Percentiles rank a stretch among this genome's conserved stretches.
Conservation (phyloP, 2,797 vertebrate species). For the Hephaestus fuliginosus region DNA sequence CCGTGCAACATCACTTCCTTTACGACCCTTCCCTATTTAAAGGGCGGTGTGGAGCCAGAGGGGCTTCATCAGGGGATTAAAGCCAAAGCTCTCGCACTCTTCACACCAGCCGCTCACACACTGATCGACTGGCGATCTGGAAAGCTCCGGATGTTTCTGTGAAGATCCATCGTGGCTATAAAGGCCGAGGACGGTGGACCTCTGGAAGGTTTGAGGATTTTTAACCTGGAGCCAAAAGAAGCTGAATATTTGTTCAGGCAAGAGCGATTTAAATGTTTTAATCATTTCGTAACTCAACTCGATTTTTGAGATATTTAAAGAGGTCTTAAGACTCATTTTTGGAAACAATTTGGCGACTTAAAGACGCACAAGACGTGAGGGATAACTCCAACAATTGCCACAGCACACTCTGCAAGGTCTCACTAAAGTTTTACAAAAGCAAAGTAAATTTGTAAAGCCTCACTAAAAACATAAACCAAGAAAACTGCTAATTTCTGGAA, state of each 20-base stretch:
- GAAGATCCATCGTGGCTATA: conserved; percentile 6
- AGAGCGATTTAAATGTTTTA: not conserved
- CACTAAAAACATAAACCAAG: not conserved
- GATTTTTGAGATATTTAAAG: not conserved
- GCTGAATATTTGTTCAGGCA: not conserved
- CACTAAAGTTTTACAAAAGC: not conserved
- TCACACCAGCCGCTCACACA: conserved; percentile 56
- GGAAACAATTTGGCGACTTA: not conserved
- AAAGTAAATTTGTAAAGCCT: not conserved
- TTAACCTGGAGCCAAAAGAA: conserved; percentile 1
- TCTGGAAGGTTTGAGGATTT: not conserved
- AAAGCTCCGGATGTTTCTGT: conserved; percentile 11
- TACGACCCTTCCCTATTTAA: conserved; percentile 73
- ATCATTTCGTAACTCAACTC: not conserved
- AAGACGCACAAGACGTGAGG: not conserved
- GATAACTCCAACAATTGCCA: not conserved
- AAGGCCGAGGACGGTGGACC: conserved; percentile 7
- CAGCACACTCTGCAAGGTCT: not conserved
- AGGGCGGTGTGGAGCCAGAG: conserved; percentile 55
- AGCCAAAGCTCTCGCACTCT: conserved; percentile 49
- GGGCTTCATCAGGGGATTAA: conserved; percentile 60
- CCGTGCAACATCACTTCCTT: conserved; percentile 63
- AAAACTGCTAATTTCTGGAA: not conserved
- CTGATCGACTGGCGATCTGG: conserved; percentile 42
- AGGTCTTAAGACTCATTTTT: not conserved